phyloP scores from a whole-genome alignment of 2,113 vertebrate species.

The Prunella fulvescens region DNA sequence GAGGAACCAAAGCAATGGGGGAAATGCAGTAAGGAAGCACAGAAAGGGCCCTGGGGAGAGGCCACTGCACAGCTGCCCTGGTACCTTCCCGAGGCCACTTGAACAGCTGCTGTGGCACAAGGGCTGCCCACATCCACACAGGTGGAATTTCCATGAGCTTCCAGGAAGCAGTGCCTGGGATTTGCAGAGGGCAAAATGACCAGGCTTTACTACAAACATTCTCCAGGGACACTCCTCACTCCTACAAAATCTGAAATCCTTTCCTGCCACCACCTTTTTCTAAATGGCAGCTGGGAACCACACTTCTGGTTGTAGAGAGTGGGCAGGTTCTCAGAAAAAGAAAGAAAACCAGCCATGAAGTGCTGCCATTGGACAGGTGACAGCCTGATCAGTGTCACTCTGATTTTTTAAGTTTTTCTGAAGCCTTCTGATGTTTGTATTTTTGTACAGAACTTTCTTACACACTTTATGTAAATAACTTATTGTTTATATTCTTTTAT shows the following conservation, averaged over 20 bases:
- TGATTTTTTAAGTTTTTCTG: too few relatives aligned
- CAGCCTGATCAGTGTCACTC: too few relatives aligned
- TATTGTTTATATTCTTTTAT: too few relatives aligned
- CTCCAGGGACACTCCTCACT: not conserved
- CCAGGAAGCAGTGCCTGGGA: not conserved
- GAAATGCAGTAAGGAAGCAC: not conserved
- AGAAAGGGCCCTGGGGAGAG: not conserved
- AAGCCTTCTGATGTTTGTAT: too few relatives aligned
- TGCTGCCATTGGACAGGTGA: not conserved
- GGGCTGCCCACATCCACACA: not conserved
- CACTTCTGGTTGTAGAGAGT: too few relatives aligned
- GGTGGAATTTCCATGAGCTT: not conserved
- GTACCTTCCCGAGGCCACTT: fast-evolving
- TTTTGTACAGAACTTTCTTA: too few relatives aligned
- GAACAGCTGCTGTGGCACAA: not conserved
- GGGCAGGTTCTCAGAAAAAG: not conserved
- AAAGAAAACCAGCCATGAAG: not conserved
- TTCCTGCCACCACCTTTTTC: not conserved
- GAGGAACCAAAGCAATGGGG: not conserved
- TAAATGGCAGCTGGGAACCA: not conserved
- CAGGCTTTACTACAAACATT: not conserved
- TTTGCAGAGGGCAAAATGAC: not conserved
- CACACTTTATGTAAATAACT: too few relatives aligned
- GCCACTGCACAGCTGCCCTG: not conserved
- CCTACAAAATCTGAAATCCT: not conserved